phyloP scores from a whole-genome alignment of 2,113 vertebrate genomes.

The Sialia sialis region DNA sequence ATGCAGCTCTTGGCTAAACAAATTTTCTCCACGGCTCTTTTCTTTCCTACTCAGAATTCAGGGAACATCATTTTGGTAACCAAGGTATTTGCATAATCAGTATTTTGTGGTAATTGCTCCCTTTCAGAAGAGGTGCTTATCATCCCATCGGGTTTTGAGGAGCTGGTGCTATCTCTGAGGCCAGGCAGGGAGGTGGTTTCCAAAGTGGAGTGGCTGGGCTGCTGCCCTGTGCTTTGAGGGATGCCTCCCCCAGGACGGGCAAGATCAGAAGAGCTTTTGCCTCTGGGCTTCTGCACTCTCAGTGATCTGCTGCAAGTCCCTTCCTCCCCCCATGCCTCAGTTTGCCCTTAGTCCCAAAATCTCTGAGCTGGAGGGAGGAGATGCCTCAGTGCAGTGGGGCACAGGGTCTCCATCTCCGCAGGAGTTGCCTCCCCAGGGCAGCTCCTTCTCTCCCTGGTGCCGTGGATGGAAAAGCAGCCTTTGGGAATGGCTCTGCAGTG shows the following conservation, averaged over 20 bases:
- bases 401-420: accelerated
- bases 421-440: not conserved
- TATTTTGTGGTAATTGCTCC: conserved; percentile 49
- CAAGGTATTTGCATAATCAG: conserved; percentile 57
- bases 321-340: not conserved
- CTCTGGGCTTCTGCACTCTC: not conserved
- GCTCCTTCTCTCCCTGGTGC: not conserved
- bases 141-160: not conserved
- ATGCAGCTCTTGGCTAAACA: not conserved
- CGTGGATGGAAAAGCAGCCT: accelerated
- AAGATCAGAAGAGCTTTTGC: not conserved
- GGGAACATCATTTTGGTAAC: conserved; percentile 32
- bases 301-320: not conserved
- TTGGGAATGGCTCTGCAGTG: accelerated
- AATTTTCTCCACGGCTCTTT: not conserved
- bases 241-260: accelerated
- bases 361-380: not conserved
- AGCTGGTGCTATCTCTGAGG: not conserved
- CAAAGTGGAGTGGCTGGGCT: not conserved
- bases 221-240: not conserved
- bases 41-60: conserved; percentile 40
- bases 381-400: not conserved
- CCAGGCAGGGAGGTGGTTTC: not conserved
- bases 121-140: conserved; percentile 36
- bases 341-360: not conserved